phyloP scores from a whole-genome alignment of 2,113 vertebrate species.

The Polypterus bichir region DNA sequence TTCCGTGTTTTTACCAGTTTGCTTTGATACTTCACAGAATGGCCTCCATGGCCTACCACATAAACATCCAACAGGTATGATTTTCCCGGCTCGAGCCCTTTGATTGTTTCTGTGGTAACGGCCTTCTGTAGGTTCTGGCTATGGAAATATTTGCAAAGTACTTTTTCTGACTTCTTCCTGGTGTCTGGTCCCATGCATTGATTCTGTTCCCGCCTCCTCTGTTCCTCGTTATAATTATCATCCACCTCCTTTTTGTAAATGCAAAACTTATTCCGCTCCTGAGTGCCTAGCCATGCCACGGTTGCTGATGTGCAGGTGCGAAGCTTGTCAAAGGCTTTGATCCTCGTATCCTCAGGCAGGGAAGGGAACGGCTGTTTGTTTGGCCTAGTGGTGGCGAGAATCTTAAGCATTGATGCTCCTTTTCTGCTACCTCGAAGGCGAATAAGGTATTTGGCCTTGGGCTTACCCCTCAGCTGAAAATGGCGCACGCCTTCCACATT shows the following conservation, averaged over 20 bases:
- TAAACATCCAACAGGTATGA: constrained; percentile 95
- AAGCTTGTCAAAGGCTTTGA: constrained; percentile 93
- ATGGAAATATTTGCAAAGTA: constrained; percentile 96
- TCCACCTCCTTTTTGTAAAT: constrained; percentile 84
- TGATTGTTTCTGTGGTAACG: constrained; percentile 88
- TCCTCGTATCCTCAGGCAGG: constrained; percentile 81
- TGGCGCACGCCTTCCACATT: constrained; percentile 77
- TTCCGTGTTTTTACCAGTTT: constrained; percentile 96
- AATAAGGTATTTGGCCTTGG: constrained; percentile 87
- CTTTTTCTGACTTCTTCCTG: constrained; percentile 83
- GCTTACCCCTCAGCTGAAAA: constrained; percentile 82
- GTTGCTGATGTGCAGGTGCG: constrained; percentile 86
- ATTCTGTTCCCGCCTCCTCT: constrained; percentile 79
- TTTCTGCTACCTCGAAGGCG: constrained; percentile 78
- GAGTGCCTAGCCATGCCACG: constrained; percentile 89
- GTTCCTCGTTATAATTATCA: constrained; percentile 67
- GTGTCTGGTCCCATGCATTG: constrained; percentile 82
- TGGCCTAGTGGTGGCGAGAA: constrained; percentile 72
- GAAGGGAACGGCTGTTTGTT: constrained; percentile 85
- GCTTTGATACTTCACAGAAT: constrained; percentile 93
- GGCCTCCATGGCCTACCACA: constrained; percentile 79
- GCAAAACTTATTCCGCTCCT: constrained; percentile 94
- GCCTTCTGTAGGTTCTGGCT: constrained; percentile 89
- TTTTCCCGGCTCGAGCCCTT: constrained; percentile 74
- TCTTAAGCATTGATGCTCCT: constrained; percentile 76